Evolutionary conservation across 1,140 invertebrate genomes (phyloP).

Genomic region (Marisa cornuarietis): DNA sequence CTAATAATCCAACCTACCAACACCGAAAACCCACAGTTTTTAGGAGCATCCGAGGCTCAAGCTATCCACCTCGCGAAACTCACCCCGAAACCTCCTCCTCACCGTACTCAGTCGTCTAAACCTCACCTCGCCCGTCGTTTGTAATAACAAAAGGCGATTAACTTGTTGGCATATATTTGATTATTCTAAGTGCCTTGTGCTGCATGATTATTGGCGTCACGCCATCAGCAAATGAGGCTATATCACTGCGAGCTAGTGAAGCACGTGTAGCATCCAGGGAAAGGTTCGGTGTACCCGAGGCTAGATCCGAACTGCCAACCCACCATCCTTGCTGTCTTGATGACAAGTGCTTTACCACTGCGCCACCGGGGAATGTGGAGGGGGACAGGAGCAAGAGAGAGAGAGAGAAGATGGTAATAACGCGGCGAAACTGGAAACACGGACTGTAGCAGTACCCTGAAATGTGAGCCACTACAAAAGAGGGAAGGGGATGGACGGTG

Average conservation of each 20-base stretch:
- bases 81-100: neutral
- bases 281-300: too few species aligned
- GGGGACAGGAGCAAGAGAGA: neutral
- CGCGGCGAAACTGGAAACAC: neutral
- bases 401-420: neutral
- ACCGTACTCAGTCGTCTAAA: neutral
- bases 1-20: too few species aligned
- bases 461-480: neutral
- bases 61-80: neutral
- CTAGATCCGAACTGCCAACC: neutral
- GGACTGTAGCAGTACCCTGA: too few species aligned
- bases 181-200: neutral
- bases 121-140: too few species aligned
- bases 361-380: neutral
- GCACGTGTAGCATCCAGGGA: too few species aligned
- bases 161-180: too few species aligned
- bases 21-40: too few species aligned
- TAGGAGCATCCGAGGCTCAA: neutral
- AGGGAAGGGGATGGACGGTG: too few species aligned
- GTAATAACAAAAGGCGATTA: too few species aligned
- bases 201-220: neutral
- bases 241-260: too few species aligned
- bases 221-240: too few species aligned
- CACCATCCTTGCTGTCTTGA: neutral
- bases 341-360: neutral